A percentile compares a stretch with the other conserved stretches of the same genome.
phyloP scores from a whole-genome alignment of 2,113 vertebrate species.

The Albula goreensis region DNA sequence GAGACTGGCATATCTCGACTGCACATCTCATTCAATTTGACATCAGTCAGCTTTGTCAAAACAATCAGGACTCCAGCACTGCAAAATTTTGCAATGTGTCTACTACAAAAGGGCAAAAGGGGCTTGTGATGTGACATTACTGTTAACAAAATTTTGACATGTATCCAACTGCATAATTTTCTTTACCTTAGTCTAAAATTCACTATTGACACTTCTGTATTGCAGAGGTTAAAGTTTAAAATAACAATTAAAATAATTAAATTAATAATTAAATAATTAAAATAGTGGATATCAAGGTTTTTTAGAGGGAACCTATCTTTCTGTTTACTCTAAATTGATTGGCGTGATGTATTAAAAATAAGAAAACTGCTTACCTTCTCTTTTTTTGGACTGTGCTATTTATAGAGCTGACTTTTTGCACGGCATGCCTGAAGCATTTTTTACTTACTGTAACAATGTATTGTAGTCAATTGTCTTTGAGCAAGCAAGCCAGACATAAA shows the following conservation, averaged over 20 bases:
- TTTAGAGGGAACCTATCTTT: neutral
- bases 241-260: too few species aligned
- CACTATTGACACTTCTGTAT: too few species aligned
- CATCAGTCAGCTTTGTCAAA: too few species aligned
- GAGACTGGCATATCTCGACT: neutral
- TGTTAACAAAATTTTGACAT: too few species aligned
- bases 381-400: constrained; percentile 1
- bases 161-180: neutral
- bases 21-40: neutral
- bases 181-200: too few species aligned
- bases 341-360: neutral
- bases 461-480: neutral
- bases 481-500: neutral
- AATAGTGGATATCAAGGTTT: too few species aligned
- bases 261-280: too few species aligned
- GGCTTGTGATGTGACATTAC: neutral
- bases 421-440: neutral
- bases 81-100: neutral
- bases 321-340: neutral
- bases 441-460: neutral
- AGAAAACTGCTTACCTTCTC: neutral
- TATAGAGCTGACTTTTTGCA: neutral
- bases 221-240: too few species aligned
- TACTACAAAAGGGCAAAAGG: neutral
- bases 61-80: neutral